Conservation (phyloP, 2,888 invertebrate genomes). For the Mythimna ferrago region DNA sequence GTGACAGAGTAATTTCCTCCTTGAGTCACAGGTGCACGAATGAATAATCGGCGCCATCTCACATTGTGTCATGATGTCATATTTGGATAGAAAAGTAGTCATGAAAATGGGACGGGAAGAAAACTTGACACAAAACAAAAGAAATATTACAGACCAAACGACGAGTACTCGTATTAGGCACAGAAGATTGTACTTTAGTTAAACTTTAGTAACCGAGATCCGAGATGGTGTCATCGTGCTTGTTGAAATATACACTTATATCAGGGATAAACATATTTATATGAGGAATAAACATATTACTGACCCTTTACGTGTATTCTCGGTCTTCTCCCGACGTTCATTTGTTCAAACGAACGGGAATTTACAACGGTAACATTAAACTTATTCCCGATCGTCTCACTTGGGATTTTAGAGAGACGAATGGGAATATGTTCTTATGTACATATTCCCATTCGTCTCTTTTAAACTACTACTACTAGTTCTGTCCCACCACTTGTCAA, state of each 20-base stretch:
- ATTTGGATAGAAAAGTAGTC: constrained; percentile 4
- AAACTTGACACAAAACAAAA: background rate
- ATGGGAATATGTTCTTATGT: background rate
- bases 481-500: background rate
- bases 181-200: background rate
- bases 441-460: too few species aligned
- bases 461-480: too few species aligned
- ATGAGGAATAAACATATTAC: too few species aligned
- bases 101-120: background rate
- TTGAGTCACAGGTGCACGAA: constrained; percentile 38
- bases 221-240: too few species aligned
- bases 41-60: constrained; percentile 36
- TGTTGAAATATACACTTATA: too few species aligned
- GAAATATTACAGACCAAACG: background rate
- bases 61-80: constrained; percentile 2
- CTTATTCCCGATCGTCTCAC: background rate
- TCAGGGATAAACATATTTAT: too few species aligned
- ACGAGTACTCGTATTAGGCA: background rate
- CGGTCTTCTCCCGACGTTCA: too few species aligned
- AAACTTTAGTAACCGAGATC: too few species aligned
- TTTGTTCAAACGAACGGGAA: background rate
- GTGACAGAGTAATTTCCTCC: constrained; percentile 27
- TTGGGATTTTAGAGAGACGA: background rate
- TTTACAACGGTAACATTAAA: background rate
- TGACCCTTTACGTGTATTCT: too few species aligned